These are phyloP conservation scores for Psilanteris sp. DNA, from an alignment of 1,140 invertebrate genomes.

Conservation along the genomic window DNA sequence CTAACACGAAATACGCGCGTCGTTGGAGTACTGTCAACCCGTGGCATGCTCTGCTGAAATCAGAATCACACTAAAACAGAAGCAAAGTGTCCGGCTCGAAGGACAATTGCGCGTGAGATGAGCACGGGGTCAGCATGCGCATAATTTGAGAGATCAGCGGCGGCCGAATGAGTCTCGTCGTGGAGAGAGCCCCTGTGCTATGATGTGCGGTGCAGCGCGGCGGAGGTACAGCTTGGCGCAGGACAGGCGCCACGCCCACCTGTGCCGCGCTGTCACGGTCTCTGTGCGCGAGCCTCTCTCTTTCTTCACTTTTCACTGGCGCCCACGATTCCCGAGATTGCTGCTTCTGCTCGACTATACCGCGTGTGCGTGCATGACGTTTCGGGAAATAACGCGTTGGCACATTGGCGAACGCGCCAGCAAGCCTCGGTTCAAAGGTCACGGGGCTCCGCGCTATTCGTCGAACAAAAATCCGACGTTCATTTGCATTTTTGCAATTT, in stretches of 20 bases:
- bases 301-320: slow-evolving; percentile 62
- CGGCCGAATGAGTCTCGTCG: slow-evolving; percentile 35
- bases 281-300: slow-evolving; percentile 59
- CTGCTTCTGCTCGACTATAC: slow-evolving; percentile 31
- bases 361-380: slow-evolving; percentile 49
- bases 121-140: slow-evolving; percentile 55
- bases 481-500: too few relatives aligned
- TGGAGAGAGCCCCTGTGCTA: slow-evolving; percentile 54
- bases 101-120: slow-evolving; percentile 47
- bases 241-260: slow-evolving; percentile 75
- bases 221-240: slow-evolving; percentile 66
- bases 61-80: slow-evolving; percentile 1
- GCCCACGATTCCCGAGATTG: slow-evolving; percentile 60
- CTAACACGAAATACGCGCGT: slow-evolving; percentile 7
- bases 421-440: slow-evolving; percentile 7
- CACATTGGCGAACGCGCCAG: slow-evolving; percentile 18
- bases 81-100: slow-evolving; percentile 19
- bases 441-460: too few relatives aligned
- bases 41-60: not conserved
- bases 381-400: slow-evolving; percentile 48
- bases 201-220: slow-evolving; percentile 65
- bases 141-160: slow-evolving; percentile 44
- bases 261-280: slow-evolving; percentile 64
- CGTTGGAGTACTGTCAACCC: not conserved
- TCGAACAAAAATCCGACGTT: too few relatives aligned